Percentiles rank a stretch among this genome's conserved stretches.
phyloP scores from a whole-genome alignment of 2,888 invertebrate genomes.

The Scotopteryx bipunctaria region DNA sequence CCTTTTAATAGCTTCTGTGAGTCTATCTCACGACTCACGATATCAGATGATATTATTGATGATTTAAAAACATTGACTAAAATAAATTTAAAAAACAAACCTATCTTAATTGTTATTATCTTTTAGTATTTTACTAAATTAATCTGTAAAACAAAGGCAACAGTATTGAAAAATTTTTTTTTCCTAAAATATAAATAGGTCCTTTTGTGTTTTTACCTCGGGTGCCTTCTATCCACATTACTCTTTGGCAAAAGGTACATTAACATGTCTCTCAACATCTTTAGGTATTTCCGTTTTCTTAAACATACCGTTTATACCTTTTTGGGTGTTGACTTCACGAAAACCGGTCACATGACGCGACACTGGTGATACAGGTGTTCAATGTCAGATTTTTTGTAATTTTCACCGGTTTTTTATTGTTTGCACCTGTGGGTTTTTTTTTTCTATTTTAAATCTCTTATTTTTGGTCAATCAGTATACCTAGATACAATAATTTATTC shows the following conservation, averaged over 20 bases:
- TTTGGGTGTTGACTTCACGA: slow-evolving; percentile 26
- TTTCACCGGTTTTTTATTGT: slow-evolving; percentile 3
- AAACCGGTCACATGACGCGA: slow-evolving; percentile 30
- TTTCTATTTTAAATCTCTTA: no score
- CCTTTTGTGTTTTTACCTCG: not conserved
- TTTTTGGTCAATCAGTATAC: no score
- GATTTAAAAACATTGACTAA: no score
- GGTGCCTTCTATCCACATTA: slow-evolving; percentile 12
- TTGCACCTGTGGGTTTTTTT: not conserved
- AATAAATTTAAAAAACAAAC: no score
- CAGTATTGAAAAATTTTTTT: no score
- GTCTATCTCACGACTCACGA: not conserved
- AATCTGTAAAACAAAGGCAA: no score
- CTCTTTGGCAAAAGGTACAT: slow-evolving; percentile 30
- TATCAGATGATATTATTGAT: no score
- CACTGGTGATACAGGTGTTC: slow-evolving; percentile 27
- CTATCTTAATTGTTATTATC: no score
- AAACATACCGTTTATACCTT: slow-evolving; percentile 26
- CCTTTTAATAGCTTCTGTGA: not conserved
- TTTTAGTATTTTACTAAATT: no score
- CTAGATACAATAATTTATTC: not conserved
- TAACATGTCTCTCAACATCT: slow-evolving; percentile 27
- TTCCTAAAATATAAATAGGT: no score
- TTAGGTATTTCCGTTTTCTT: slow-evolving; percentile 39
- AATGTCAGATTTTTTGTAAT: slow-evolving; percentile 14